phyloP scores from a whole-genome alignment of 1,140 invertebrate genomes.

The Bombus superbus region DNA sequence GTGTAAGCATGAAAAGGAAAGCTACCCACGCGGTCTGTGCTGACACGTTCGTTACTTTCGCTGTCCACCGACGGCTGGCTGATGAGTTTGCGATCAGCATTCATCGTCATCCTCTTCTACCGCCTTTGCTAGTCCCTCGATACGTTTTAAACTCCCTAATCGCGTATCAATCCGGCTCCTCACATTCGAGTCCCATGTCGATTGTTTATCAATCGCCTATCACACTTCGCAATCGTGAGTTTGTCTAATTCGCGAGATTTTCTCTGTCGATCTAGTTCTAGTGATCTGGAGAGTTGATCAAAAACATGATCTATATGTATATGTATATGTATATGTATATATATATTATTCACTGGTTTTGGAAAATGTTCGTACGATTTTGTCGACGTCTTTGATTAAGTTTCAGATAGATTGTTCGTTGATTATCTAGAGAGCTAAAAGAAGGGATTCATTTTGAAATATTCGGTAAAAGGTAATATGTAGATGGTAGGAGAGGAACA shows the following conservation, averaged over 20 bases:
- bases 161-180: constrained; percentile 46
- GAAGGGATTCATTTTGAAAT: background rate
- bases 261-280: background rate
- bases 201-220: background rate
- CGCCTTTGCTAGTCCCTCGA: constrained; percentile 43
- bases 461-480: background rate
- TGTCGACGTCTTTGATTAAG: background rate
- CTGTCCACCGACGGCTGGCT: constrained; percentile 69
- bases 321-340: too few relatives aligned
- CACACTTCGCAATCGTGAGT: background rate
- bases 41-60: constrained; percentile 70
- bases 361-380: background rate
- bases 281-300: background rate
- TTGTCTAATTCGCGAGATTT: background rate
- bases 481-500: too few relatives aligned
- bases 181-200: constrained; percentile 13
- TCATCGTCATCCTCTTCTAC: constrained; percentile 67
- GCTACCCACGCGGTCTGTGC: constrained; percentile 69
- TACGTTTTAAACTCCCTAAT: constrained; percentile 21
- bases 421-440: background rate
- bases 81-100: constrained; percentile 65
- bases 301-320: too few relatives aligned
- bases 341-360: background rate
- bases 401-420: background rate
- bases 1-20: constrained; percentile 59